Base-by-base conservation (phyloP, 2,888 invertebrate genomes). In the Ypsolopha sequella region DNA sequence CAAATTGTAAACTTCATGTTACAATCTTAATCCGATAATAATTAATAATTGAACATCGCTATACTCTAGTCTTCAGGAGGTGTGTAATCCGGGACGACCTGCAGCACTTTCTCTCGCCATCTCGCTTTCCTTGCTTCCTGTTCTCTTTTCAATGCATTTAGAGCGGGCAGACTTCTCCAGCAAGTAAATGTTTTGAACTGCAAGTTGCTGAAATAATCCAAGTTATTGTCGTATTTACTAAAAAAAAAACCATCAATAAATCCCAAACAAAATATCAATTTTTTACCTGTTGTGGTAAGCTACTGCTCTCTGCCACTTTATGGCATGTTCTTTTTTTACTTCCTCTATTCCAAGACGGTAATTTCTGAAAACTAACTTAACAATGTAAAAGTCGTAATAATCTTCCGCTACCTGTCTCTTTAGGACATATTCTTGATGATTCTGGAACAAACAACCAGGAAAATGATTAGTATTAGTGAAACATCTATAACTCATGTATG, bases 361-460 rank as follows among this genome's bases (percentile, higher is more conserved):
- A 53, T 73, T 73, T 38, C 75, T 73, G 49, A 91, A 88, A 48
- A 78, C 78, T 43, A 77, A 62, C 49, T 89, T 88, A 46, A 81
- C 79, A n/a, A 90, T 62, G 58, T 88, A 89, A 52, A 92, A 78
- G 55, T 93, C 92, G 59, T 90, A 89, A 72, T 91, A 91, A 69
- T 94, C 94, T 52, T 89, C 88, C 3, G 94, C 93, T 1, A 92
- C 92, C 78, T 92, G 91, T 62, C 84, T 79, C 66, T 91, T 90
- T 56, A 89, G 76, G 41, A 80, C 71, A 52, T 73, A 80, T 44
- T 78, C 74, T 51, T 75, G 62, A 52, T 81, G 76, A 54, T 77
- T 70, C 89, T 89, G 62, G 53, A 46, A 10, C 41, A 41, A 41
- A 41, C 7, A 41, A 41, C 3, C 3, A 2, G 39, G 24, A 35